Percentiles rank a stretch among this genome's conserved stretches.
Evolutionary conservation across 2,888 invertebrate species (phyloP).

Genomic region (Morpho deidamia): DNA sequence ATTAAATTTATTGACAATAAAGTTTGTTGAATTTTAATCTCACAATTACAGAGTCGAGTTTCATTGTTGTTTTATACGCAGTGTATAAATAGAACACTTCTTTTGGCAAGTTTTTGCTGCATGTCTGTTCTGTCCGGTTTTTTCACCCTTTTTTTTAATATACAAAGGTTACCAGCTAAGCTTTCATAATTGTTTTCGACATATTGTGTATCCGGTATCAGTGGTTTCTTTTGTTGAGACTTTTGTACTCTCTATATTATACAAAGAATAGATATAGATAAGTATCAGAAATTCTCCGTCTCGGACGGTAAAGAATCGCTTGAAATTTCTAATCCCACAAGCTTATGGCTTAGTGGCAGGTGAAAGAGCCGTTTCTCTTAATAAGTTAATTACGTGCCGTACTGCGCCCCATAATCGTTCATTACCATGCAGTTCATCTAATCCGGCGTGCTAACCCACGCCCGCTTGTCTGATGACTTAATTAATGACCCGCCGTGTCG

Average conservation of each 20-base stretch:
- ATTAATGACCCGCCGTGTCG: constrained; percentile 73
- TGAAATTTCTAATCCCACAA: constrained; percentile 10
- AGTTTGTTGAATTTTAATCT: background rate
- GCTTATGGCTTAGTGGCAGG: constrained; percentile 17
- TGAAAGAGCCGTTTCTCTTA: constrained; percentile 22
- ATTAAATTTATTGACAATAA: background rate
- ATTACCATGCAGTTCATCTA: constrained; percentile 59
- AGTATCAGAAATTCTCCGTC: background rate
- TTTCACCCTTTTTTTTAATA: constrained; percentile 4
- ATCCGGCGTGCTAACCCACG: constrained; percentile 53
- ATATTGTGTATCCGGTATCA: constrained; percentile 6
- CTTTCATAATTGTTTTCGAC: constrained; percentile 15
- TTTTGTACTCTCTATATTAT: background rate
- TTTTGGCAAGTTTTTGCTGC: constrained; percentile 9
- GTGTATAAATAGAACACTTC: constrained; percentile 8
- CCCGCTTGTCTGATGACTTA: constrained; percentile 71
- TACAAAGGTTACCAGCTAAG: constrained; percentile 12
- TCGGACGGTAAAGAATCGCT: constrained; percentile 3
- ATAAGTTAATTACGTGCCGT: constrained; percentile 29
- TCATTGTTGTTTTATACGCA: background rate
- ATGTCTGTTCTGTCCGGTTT: background rate
- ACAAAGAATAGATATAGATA: background rate
- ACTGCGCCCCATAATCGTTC: constrained; percentile 46
- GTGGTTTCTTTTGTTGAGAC: constrained; percentile 11
- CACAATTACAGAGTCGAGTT: background rate